Percentiles rank a stretch among this genome's conserved stretches.
phyloP scores from a whole-genome alignment of 1,140 invertebrate genomes.

The Spodoptera litura region DNA sequence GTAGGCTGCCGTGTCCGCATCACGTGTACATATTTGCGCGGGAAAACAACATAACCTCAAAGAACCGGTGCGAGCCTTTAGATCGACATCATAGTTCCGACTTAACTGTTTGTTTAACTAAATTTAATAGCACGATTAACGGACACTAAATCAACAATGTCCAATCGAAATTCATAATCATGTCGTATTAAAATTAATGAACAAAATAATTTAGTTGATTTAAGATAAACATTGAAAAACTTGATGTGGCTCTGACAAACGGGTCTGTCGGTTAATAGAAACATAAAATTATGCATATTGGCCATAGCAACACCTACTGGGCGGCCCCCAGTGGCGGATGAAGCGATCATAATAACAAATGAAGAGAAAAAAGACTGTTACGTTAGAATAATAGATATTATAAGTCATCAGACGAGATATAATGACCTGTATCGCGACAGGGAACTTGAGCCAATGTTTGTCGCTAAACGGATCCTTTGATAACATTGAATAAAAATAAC shows the following conservation, averaged over 20 bases:
- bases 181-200: constrained; percentile 32
- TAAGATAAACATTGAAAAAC: constrained; percentile 33
- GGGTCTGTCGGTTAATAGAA: constrained; percentile 47
- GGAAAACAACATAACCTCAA: constrained; percentile 34
- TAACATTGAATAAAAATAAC: constrained; percentile 30
- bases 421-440: constrained; percentile 2
- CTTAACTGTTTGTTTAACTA: constrained; percentile 18
- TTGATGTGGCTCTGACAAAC: constrained; percentile 34
- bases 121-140: background rate
- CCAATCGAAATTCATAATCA: constrained; percentile 15
- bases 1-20: background rate
- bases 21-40: constrained; percentile 33
- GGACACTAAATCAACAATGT: constrained; percentile 23
- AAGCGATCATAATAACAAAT: constrained; percentile 53
- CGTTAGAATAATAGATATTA: background rate
- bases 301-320: constrained; percentile 51
- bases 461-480: background rate
- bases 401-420: background rate
- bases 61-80: background rate
- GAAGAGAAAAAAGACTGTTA: constrained; percentile 34
- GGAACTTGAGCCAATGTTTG: background rate
- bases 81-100: background rate
- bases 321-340: constrained; percentile 49
- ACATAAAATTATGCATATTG: constrained; percentile 61
- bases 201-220: constrained; percentile 20